phyloP scores from a whole-genome alignment of 2,888 invertebrate species.

The Drosophila nr. perissopoda region DNA sequence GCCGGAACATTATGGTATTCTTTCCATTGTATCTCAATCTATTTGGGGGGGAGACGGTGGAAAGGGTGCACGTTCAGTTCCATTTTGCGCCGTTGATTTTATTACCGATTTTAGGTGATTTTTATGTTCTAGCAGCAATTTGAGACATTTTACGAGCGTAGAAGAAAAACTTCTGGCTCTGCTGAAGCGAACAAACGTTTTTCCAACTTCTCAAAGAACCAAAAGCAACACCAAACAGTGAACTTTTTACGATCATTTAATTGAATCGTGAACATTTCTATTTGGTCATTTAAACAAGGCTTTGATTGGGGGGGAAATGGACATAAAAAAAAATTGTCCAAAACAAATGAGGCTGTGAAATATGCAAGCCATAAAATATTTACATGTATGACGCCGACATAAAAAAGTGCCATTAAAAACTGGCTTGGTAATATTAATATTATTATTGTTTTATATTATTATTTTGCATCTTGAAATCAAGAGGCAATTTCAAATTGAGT shows the following conservation, averaged over 20 bases:
- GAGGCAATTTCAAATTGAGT: slow-evolving; percentile 35
- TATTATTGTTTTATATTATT: slow-evolving; percentile 18
- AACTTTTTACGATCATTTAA: slow-evolving; percentile 73
- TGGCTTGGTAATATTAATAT: slow-evolving; percentile 17
- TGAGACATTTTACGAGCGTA: slow-evolving; percentile 62
- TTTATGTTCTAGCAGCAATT: slow-evolving; percentile 79
- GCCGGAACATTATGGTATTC: slow-evolving; percentile 5
- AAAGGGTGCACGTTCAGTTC: slow-evolving; percentile 31
- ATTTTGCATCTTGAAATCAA: slow-evolving; percentile 11
- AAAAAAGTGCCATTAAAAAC: slow-evolving; percentile 35
- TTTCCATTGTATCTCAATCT: slow-evolving; percentile 22
- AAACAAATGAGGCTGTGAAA: slow-evolving; percentile 66
- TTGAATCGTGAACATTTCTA: slow-evolving; percentile 75
- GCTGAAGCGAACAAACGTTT: slow-evolving; percentile 36
- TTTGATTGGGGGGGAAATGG: slow-evolving; percentile 46
- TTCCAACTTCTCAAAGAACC: slow-evolving; percentile 26
- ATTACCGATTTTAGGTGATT: slow-evolving; percentile 74
- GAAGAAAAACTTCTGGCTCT: slow-evolving; percentile 36
- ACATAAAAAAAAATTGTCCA: slow-evolving; percentile 38
- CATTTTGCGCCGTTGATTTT: slow-evolving; percentile 63
- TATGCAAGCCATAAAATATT: slow-evolving; percentile 58
- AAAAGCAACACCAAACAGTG: slow-evolving; percentile 32
- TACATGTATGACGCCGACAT: slow-evolving; percentile 37
- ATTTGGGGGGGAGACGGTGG: slow-evolving; percentile 1
- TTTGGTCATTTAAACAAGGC: slow-evolving; percentile 43